A percentile compares a stretch with the other conserved stretches of the same genome.
These are phyloP conservation scores for Pseudorasbora parva DNA, from an alignment of 2,113 vertebrate genomes.

Conservation along the genomic window DNA sequence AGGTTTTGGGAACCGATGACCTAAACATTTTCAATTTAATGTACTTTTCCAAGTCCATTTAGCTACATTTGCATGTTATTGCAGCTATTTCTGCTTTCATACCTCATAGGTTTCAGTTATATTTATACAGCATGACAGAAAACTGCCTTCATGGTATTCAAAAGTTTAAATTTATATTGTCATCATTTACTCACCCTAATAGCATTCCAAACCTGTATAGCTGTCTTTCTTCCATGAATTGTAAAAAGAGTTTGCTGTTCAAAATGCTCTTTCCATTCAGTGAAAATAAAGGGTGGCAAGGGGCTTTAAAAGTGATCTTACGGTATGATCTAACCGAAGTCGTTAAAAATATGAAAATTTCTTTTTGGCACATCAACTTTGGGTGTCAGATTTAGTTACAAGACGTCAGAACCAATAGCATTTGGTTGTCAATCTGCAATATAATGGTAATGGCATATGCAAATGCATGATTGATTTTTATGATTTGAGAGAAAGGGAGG, in stretches of 20 bases:
- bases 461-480: neutral
- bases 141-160: neutral
- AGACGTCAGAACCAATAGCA: neutral
- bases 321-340: too few relatives aligned
- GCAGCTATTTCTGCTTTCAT: neutral
- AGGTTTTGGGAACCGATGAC: neutral
- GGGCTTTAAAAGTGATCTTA: too few relatives aligned
- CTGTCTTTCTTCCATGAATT: too few relatives aligned
- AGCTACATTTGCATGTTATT: constrained; percentile 3
- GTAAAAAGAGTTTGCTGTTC: too few relatives aligned
- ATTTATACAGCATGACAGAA: neutral
- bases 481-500: neutral
- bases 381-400: neutral
- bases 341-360: neutral
- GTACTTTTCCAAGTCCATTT: neutral
- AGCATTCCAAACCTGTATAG: neutral
- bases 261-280: too few relatives aligned
- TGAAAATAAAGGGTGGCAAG: too few relatives aligned
- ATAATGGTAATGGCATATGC: neutral
- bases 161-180: neutral
- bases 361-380: neutral
- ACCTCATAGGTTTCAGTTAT: neutral
- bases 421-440: neutral
- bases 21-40: neutral
- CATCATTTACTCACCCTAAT: neutral